Evolutionary conservation across 1,140 invertebrate genomes (phyloP).

Genomic region (Heliothis virescens): DNA sequence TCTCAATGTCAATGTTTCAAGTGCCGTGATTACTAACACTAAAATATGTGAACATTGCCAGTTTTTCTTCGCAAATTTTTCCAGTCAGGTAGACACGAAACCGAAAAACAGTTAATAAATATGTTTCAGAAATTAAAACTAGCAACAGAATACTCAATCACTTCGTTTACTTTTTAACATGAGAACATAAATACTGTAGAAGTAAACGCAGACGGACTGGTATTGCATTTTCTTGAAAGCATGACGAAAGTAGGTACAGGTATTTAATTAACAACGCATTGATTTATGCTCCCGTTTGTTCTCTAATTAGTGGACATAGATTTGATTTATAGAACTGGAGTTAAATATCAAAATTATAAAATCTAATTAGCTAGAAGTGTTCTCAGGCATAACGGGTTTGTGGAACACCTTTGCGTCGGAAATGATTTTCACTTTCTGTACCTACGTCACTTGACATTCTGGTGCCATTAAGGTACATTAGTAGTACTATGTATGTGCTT

Average conservation of each 20-base stretch:
- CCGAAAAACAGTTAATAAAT: constrained; percentile 19
- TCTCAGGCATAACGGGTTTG: constrained; percentile 13
- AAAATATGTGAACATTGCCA: not conserved
- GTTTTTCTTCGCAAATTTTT: constrained; percentile 18
- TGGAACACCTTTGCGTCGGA: constrained; percentile 17
- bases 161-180: not conserved
- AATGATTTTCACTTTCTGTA: constrained; percentile 42
- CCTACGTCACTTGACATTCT: constrained; percentile 30
- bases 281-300: constrained; percentile 18
- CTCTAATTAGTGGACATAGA: not conserved
- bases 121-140: not conserved
- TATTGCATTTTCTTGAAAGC: constrained; percentile 33
- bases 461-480: constrained; percentile 27
- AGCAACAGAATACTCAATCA: constrained; percentile 13
- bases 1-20: not conserved
- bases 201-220: constrained; percentile 2
- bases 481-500: constrained; percentile 34
- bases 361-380: constrained; percentile 27
- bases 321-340: constrained; percentile 5
- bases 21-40: not conserved
- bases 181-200: not conserved
- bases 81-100: constrained; percentile 7
- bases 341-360: constrained; percentile 13
- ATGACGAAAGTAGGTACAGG: constrained; percentile 15
- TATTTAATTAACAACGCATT: constrained; percentile 27